phyloP scores from a whole-genome alignment of 2,888 invertebrate species.

The Oscheius onirici region DNA sequence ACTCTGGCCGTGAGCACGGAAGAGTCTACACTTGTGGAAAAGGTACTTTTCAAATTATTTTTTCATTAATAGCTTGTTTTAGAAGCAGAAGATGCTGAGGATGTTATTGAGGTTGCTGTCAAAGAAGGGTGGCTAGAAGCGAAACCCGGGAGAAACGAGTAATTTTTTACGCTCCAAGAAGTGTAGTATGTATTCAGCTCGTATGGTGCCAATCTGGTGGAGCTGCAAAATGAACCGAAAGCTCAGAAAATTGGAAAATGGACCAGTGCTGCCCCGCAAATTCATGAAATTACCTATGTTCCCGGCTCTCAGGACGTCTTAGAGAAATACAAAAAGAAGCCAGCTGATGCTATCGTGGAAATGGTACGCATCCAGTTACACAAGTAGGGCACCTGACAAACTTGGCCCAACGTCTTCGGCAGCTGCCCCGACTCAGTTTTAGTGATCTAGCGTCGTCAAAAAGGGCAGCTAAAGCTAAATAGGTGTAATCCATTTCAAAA shows the following conservation, averaged over 20 bases:
- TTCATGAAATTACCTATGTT: slow-evolving; percentile 79
- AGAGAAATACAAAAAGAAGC: slow-evolving; percentile 86
- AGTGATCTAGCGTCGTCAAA: no score
- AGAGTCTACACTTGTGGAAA: slow-evolving; percentile 65
- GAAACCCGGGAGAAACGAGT: slow-evolving; percentile 72
- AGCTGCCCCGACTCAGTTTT: no score
- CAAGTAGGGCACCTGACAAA: no score
- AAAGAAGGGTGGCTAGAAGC: slow-evolving; percentile 89
- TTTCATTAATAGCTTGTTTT: not conserved
- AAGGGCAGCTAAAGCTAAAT: no score
- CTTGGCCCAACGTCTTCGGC: no score
- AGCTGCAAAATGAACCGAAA: slow-evolving; percentile 90
- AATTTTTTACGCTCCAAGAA: slow-evolving; percentile 22
- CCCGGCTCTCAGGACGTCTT: slow-evolving; percentile 84
- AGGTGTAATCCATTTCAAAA: no score
- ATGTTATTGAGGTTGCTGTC: slow-evolving; percentile 86
- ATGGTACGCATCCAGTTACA: no score
- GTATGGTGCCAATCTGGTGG: slow-evolving; percentile 76
- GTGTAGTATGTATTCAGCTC: slow-evolving; percentile 70
- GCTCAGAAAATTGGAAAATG: slow-evolving; percentile 84
- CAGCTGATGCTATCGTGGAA: slow-evolving; percentile 88
- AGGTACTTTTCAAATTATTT: slow-evolving; percentile 34
- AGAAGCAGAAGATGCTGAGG: slow-evolving; percentile 79
- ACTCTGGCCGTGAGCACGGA: slow-evolving; percentile 88
- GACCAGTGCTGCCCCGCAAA: slow-evolving; percentile 55